Base-by-base conservation (phyloP, 2,113 vertebrate species). In the Tyto alba region DNA sequence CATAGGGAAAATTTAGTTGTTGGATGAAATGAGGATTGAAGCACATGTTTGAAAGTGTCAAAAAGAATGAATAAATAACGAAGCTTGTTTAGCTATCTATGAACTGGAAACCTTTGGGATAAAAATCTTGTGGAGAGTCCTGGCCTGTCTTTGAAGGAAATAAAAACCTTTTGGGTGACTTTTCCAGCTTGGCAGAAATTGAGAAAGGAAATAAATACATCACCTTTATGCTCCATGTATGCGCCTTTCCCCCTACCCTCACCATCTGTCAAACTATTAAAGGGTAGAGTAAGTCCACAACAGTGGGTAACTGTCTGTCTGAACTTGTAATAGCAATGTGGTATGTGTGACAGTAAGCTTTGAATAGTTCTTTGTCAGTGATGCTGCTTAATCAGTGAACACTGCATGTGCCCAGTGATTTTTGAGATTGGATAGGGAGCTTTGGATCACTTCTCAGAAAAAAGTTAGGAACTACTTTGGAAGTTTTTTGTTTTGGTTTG, bases 351-450 rank as follows among this genome's bases (percentile, higher is more conserved):
- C 32, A 66, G 18, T 60, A 26, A 69, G 14, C n/a, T 85, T 38
- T 64, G 43, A 60, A 8, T 45, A 26, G 17, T 81, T 80, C 5
- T 83, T 72, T 60, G 40, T 68, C 41, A 69, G 34, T 55, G 18
- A 2, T 78, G 34, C 11, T 82, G 27, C 40, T 72, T 69, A 50
- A 52, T 50, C 29, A 48, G 0, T 22, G 45, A 76, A 18, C 3
- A 2, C 9, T 4, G 0, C 7, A 4, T 27, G 18, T 40, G 26
- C 32, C 29, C 11, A 26, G 1, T 15, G 0, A 16, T 27, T 69
- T 82, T 48, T 10, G 7, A 56, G 32, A 4, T 59, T 45, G 16
- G 4, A 13, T 56, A 59, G 45, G 43, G 34, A 71, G 23, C 21
- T 48, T 84, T 66, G n/a, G 14, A 21, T 90, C 10, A n/a, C 20